phyloP scores from a whole-genome alignment of 2,888 invertebrate genomes.

The Heliconius hortense region DNA sequence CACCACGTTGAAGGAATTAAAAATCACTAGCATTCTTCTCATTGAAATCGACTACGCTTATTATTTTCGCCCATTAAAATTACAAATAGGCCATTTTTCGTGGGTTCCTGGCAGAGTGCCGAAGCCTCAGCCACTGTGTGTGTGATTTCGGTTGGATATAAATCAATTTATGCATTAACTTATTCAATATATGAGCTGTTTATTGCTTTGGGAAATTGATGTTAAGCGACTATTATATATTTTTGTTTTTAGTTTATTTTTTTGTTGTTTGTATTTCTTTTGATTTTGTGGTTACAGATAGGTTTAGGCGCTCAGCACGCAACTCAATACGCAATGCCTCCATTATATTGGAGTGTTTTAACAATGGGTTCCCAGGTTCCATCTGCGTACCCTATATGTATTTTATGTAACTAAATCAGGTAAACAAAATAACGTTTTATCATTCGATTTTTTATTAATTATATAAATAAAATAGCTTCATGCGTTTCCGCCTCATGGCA shows the following conservation, averaged over 20 bases:
- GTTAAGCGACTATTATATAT: conserved; percentile 59
- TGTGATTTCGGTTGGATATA: conserved; percentile 66
- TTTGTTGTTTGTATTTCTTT: neutral
- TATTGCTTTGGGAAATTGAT: conserved; percentile 74
- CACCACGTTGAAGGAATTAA: conserved; percentile 62
- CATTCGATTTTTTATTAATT: no score
- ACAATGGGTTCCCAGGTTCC: no score
- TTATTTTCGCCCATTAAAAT: conserved; percentile 79
- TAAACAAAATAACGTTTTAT: no score
- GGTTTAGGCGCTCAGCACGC: no score
- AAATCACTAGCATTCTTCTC: conserved; percentile 68
- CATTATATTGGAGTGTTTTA: no score
- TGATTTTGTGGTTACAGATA: no score
- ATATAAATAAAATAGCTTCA: no score
- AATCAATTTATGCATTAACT: conserved; percentile 79
- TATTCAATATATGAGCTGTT: conserved; percentile 79
- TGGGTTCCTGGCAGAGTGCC: conserved; percentile 70
- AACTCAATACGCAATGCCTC: no score
- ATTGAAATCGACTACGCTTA: conserved; percentile 67
- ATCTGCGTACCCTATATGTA: no score
- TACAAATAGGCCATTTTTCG: conserved; percentile 65
- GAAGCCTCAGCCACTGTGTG: conserved; percentile 58
- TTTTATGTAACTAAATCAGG: no score
- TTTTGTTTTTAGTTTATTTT: neutral
- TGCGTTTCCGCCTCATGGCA: no score